Percentiles rank a stretch among this genome's conserved stretches.
Conservation (phyloP, 2,888 invertebrate genomes). For the Dichetophora obliterata region DNA sequence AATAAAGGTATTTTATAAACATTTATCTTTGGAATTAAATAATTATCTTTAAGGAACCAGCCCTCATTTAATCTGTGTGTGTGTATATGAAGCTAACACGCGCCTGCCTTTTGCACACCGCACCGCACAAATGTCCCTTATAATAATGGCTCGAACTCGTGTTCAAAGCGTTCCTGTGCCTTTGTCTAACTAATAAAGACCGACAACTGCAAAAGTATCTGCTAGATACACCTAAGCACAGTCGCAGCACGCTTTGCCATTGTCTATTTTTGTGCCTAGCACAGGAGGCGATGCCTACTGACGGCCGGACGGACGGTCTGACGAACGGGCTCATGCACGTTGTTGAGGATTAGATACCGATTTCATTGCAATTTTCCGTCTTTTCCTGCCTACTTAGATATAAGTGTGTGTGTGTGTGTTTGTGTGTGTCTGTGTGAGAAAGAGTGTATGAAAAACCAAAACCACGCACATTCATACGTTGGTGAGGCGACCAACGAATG, state of each 20-base stretch:
- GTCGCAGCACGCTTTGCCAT: too few relatives aligned
- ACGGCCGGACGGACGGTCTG: background rate
- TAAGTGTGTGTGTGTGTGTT: background rate
- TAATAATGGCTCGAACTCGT: too few relatives aligned
- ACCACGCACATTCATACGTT: background rate
- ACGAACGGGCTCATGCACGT: background rate
- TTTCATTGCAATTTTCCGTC: conserved; percentile 16
- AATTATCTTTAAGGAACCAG: too few relatives aligned
- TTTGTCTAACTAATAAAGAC: conserved; percentile 11
- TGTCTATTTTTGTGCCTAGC: background rate
- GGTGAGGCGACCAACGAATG: too few relatives aligned
- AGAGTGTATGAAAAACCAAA: background rate
- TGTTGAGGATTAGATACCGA: conserved; percentile 17
- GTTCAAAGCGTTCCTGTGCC: background rate
- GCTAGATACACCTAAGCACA: too few relatives aligned
- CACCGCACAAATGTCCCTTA: too few relatives aligned
- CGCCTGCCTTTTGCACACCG: too few relatives aligned
- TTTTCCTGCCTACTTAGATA: background rate
- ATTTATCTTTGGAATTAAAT: too few relatives aligned
- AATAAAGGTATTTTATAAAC: too few relatives aligned
- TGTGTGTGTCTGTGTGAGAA: background rate
- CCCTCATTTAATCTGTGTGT: too few relatives aligned
- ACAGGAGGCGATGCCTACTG: conserved; percentile 13
- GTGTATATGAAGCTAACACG: too few relatives aligned
- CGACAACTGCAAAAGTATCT: background rate